Base-by-base conservation (phyloP, 2,113 vertebrate genomes). In the Gallinago media region DNA sequence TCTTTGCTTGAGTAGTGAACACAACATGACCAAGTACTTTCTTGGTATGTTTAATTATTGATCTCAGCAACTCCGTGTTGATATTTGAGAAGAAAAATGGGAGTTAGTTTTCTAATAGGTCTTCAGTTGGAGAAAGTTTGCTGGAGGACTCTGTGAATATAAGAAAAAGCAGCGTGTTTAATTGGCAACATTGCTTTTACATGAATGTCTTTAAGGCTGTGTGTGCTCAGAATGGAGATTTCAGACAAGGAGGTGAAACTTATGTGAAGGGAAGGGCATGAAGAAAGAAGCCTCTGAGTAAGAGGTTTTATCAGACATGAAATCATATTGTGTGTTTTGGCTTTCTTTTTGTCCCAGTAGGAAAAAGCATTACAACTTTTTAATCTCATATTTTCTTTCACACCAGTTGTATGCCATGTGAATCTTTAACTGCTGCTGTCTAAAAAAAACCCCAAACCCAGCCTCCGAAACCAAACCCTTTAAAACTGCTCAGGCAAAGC, bases 201-300 rank as follows among this genome's bases (percentile, higher is more conserved):
- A 20, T 49, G 29, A 2, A 22, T 34, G 20, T 32, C 46, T 50
- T 44, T 67, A 55, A 52, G 42, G 34, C 36, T 47, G 0, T 17
- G 5, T 83, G 20, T 32, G 25, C 29, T 63, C 32, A 42, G 15
- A 71, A 34, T 27, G 36, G 34, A 42, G 42, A 19, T 67, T 66
- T 59, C 36, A 12, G 9, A 34, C 23, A 18, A 32, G 36, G 21
- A 50, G 22, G 5, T 54, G 31, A 58, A 20, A 14, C 4, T 25
- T 5, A 5, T 0, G 2, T 58, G 55, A 52, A 40, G 46, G 34
- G 20, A 72, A 67, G 19, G 31, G 4, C 20, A 7, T 32, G 20
- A 84, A 58, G 31, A 77, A 44, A 38, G 36, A 72, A 72, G 5
- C 56, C 13, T 2, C 26, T 46, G 4, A 74, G 7, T 56, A 15